phyloP scores from a whole-genome alignment of 2,113 vertebrate species.

The Neolamprologus tretocephalus region DNA sequence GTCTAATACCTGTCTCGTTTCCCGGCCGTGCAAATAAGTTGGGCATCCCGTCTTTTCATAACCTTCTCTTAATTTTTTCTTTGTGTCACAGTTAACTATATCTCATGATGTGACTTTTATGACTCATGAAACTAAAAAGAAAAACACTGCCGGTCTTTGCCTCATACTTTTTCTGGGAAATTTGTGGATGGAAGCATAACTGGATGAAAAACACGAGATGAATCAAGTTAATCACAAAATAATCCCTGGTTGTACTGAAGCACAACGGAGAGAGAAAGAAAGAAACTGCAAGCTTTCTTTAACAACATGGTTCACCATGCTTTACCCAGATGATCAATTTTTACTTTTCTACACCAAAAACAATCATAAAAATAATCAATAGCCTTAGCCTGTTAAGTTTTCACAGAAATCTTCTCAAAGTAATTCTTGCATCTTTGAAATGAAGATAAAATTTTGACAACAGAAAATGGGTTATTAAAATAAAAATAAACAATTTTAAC shows the following conservation, averaged over 20 bases:
- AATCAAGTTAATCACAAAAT: not conserved
- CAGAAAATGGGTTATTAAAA: not conserved
- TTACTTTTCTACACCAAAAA: not conserved
- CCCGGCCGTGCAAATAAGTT: not conserved
- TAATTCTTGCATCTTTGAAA: not conserved
- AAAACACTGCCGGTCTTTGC: not conserved
- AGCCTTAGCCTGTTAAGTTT: not conserved
- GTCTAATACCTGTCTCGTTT: not conserved
- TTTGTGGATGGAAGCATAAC: not conserved
- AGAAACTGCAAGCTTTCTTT: not conserved
- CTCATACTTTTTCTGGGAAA: not conserved
- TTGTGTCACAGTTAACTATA: not conserved
- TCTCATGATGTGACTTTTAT: not conserved
- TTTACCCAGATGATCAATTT: not conserved
- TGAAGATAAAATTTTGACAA: not conserved
- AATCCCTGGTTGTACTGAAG: not conserved
- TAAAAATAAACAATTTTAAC: not conserved
- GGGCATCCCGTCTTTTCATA: not conserved
- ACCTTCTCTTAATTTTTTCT: not conserved
- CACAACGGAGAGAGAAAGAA: not conserved
- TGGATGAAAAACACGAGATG: not conserved
- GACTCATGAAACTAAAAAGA: not conserved
- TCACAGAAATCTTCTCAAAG: not conserved
- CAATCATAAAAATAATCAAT: not conserved
- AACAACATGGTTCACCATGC: not conserved